Base-by-base conservation (phyloP, 2,888 invertebrate genomes). In the Poecilobothrus nobilitatus region DNA sequence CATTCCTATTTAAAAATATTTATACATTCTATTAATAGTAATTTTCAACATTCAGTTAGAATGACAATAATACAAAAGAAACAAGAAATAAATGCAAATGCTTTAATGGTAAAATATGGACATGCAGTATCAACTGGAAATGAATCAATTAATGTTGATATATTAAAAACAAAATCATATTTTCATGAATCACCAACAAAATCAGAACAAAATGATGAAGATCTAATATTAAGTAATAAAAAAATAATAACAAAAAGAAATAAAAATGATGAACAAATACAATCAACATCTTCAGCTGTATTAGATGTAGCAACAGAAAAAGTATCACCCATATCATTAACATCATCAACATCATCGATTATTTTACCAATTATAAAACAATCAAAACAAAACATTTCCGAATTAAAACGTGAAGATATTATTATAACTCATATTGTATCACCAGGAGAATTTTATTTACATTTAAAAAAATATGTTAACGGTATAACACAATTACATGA, bases 361-460 rank as follows among this genome's bases (percentile, higher is more conserved):
- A 7, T 8, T 10, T 5, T 10, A 37, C n/a, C 53, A 53, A n/a
- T 18, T 12, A 12, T 15, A 53, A 12, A 53, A 18, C 53, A 53
- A 53, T 53, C 53, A 9, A 12, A 53, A 18, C 53, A 9, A 53
- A 20, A 33, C 21, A 3, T 8, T 44, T 33, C 64, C 0, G 67
- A 83, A 73, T 84, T 86, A 0, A 81, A 83, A 71, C 63, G 63
- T 4, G 22, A 63, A 63, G 22, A 22, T 9, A n/a, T 65, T 37
- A 15, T 10, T 20, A 73, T 89, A 1, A 74, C 85, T 0, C 80
- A 84, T 61, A 83, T 84, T 34, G 79, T 82, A 12, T 84, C 85
- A 7, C 89, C 89, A 0, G 85, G 86, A 18, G 81, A 84, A 53
- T 84, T 91, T 71, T 89, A 88, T 73, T 80, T 90, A 0, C 83